These are phyloP conservation scores for Scaptomyza montana DNA, from an alignment of 1,140 invertebrate genomes.

Conservation along the genomic window DNA sequence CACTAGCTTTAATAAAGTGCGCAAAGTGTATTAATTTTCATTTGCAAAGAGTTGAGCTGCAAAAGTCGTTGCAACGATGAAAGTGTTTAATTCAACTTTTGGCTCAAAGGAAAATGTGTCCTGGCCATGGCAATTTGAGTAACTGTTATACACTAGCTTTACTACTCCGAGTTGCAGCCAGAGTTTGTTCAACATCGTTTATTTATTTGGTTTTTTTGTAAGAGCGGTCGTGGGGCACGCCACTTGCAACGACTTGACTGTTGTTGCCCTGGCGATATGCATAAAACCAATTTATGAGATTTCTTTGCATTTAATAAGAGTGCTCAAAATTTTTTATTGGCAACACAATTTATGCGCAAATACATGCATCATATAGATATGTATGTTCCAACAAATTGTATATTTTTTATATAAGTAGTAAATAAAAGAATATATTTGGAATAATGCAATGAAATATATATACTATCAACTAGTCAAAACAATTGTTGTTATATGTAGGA, in stretches of 20 bases:
- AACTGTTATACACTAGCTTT: conserved; percentile 15
- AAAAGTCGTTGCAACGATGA: conserved; percentile 38
- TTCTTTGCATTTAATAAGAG: conserved; percentile 55
- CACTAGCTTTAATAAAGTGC: conserved; percentile 45
- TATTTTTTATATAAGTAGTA: too few species aligned
- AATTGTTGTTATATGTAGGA: too few species aligned
- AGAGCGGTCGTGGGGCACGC: not conserved
- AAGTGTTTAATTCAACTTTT: conserved; percentile 68
- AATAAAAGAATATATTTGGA: too few species aligned
- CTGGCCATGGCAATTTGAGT: conserved; percentile 9
- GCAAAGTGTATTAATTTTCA: conserved; percentile 75
- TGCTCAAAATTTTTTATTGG: conserved; percentile 65
- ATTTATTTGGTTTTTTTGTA: conserved; percentile 53
- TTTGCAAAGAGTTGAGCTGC: conserved; percentile 31
- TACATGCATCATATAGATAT: conserved; percentile 19
- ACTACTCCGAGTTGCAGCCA: conserved; percentile 3
- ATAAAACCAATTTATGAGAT: conserved; percentile 69
- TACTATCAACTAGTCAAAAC: too few species aligned
- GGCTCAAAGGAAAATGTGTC: conserved; percentile 35
- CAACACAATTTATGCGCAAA: conserved; percentile 61
- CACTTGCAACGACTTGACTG: conserved; percentile 11
- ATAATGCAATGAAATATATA: too few species aligned
- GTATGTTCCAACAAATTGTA: not conserved
- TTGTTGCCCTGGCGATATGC: conserved; percentile 58
- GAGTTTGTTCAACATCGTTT: conserved; percentile 19